phyloP scores from a whole-genome alignment of 2,113 vertebrate species.

The Vulpes lagopus region DNA sequence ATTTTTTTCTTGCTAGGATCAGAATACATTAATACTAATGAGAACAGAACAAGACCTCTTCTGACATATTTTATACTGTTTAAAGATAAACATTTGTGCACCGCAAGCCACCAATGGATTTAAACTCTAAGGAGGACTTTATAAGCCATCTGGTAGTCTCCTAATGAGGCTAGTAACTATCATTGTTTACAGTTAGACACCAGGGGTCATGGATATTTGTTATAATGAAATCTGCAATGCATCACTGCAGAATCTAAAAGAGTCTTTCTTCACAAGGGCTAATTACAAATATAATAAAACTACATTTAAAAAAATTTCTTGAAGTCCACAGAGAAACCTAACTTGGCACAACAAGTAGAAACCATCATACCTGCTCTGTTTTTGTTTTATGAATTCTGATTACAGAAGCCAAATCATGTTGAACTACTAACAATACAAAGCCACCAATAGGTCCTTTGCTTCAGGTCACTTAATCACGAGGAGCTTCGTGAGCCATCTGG shows the following conservation, averaged over 20 bases:
- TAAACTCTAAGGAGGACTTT: conserved; percentile 88
- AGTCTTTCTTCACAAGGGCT: conserved; percentile 83
- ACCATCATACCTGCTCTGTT: conserved; percentile 66
- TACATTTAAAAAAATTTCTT: conserved; percentile 81
- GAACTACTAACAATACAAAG: conserved; percentile 59
- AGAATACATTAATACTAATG: conserved; percentile 83
- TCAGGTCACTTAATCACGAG: conserved; percentile 69
- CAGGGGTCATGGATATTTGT: conserved; percentile 87
- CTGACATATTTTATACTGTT: conserved; percentile 85
- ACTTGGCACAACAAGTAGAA: conserved; percentile 81
- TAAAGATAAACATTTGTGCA: conserved; percentile 88
- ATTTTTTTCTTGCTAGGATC: conserved; percentile 80
- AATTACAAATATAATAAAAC: conserved; percentile 89
- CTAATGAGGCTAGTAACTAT: conserved; percentile 90
- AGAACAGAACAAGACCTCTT: conserved; percentile 83
- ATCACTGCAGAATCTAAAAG: conserved; percentile 85
- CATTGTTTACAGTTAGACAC: conserved; percentile 89
- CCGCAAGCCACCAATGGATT: conserved; percentile 87
- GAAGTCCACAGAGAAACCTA: conserved; percentile 82
- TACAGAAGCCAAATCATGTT: conserved; percentile 70
- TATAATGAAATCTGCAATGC: conserved; percentile 86
- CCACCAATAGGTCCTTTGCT: conserved; percentile 67
- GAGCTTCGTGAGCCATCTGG: conserved; percentile 76
- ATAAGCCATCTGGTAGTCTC: conserved; percentile 90
- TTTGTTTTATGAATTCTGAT: conserved; percentile 54